Evolutionary conservation across 1,140 invertebrate genomes (phyloP).

Genomic region (Procambarus clarkii): DNA sequence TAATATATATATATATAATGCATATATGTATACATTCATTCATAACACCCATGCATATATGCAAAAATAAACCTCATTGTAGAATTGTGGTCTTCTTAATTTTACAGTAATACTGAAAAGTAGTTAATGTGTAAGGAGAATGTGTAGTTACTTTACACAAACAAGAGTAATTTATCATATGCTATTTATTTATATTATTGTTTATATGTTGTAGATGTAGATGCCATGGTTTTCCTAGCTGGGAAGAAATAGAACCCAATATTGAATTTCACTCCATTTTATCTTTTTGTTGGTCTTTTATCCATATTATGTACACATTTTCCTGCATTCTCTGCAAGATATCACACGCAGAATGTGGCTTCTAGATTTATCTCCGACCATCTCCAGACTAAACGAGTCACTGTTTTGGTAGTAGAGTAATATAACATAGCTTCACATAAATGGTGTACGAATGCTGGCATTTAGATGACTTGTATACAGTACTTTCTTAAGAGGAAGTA

Average conservation of each 20-base stretch:
- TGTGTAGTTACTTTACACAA: conserved; percentile 1
- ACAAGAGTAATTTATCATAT: background rate
- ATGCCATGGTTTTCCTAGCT: background rate
- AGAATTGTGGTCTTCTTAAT: background rate
- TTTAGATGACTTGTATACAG: no score
- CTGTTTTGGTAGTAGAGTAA: no score
- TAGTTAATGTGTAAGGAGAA: background rate
- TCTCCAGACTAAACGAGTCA: no score
- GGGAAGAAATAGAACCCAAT: background rate
- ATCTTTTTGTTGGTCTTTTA: background rate
- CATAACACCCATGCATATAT: background rate
- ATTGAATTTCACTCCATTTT: background rate
- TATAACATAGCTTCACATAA: no score
- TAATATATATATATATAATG: background rate
- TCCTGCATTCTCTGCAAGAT: background rate
- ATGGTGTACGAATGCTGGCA: no score
- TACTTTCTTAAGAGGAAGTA: no score
- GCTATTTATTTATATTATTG: conserved; percentile 5
- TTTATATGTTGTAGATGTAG: background rate
- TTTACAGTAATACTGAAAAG: background rate
- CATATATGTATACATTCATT: background rate
- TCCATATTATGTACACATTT: background rate
- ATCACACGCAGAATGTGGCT: background rate
- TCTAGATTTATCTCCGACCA: no score
- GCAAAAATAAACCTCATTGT: background rate